Base-by-base conservation (phyloP, 2,888 invertebrate genomes). In the Heliconius charithonia region DNA sequence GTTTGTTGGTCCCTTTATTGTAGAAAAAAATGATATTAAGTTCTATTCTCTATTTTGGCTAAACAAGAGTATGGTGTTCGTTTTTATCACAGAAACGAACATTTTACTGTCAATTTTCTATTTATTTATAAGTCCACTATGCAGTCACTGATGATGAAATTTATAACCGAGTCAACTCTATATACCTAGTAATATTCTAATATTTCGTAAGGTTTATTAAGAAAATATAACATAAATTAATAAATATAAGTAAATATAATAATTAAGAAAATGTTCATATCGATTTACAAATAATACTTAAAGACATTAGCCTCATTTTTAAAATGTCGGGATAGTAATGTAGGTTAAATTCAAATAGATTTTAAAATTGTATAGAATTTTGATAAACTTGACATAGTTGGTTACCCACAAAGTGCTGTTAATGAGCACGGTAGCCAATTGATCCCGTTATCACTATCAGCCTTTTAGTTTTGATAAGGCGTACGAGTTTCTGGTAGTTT, bases 361-460 rank as follows among this genome's bases (percentile, higher is more conserved):
- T 27, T 70, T 59, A 72, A 22, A n/a, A 32, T 29, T 59, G 56
- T 72, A 22, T 0, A 45, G 16, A 45, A 25, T 72, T 72, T 72
- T 72, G 72, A 75, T 79, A 81, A 77, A 78, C 81, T 81, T 81
- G 81, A 76, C 79, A 79, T 65, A 74, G 51, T 80, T 80, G 41
- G 27, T 37, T 75, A 70, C 45, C 77, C 67, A 27, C 63, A 72
- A 56, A 69, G 66, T 72, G 6, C 77, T 77, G 84, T 65, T 84
- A 84, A 83, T 82, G 83, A 83, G 81, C 76, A 81, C 82, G 79
- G 80, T 79, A 80, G 81, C 81, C 78, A 83, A 83, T 82, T 84
- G 81, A 75, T 65, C 76, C 73, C 76, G 82, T 80, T 81, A 83
- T 80, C 82, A 56, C 73, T 80, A 79, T 79, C 75, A 75, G 76